Evolutionary conservation across 2,888 invertebrate species (phyloP).

Genomic region (Steinernema scapterisci): DNA sequence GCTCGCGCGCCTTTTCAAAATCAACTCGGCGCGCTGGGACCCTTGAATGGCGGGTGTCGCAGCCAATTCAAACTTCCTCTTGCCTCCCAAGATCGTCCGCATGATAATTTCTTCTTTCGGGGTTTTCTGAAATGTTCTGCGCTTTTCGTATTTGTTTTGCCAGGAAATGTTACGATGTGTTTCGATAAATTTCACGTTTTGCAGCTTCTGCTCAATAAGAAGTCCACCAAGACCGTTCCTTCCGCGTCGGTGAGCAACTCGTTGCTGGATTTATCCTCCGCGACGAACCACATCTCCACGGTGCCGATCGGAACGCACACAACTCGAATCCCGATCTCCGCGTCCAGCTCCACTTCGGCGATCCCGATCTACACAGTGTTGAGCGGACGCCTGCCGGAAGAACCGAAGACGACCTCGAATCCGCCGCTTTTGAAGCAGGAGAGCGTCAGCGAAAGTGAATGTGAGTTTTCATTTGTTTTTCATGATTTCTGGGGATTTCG

Average conservation of each 20-base stretch:
- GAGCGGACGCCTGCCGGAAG: not conserved
- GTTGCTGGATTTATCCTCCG: not conserved
- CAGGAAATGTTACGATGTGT: not conserved
- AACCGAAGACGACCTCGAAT: not conserved
- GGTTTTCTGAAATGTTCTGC: no score
- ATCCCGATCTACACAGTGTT: constrained; percentile 20
- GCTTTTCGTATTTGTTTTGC: not conserved
- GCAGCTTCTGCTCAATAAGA: constrained; percentile 30
- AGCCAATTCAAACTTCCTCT: not conserved
- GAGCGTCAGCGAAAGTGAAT: constrained; percentile 25
- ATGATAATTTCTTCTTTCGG: not conserved
- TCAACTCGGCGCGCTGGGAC: no score
- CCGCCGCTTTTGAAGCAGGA: constrained; percentile 26
- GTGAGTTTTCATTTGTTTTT: not conserved
- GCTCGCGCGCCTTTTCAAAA: not conserved
- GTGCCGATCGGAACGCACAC: constrained; percentile 27
- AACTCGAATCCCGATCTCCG: constrained; percentile 4
- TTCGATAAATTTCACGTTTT: not conserved
- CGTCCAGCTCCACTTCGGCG: constrained; percentile 16
- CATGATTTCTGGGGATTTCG: not conserved
- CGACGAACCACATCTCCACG: not conserved
- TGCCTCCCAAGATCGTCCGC: no score
- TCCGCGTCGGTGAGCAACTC: constrained; percentile 16
- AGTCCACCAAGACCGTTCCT: not conserved
- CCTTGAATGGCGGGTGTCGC: not conserved